phyloP scores from a whole-genome alignment of 2,888 invertebrate genomes.

The Syrphus vitripennis region DNA sequence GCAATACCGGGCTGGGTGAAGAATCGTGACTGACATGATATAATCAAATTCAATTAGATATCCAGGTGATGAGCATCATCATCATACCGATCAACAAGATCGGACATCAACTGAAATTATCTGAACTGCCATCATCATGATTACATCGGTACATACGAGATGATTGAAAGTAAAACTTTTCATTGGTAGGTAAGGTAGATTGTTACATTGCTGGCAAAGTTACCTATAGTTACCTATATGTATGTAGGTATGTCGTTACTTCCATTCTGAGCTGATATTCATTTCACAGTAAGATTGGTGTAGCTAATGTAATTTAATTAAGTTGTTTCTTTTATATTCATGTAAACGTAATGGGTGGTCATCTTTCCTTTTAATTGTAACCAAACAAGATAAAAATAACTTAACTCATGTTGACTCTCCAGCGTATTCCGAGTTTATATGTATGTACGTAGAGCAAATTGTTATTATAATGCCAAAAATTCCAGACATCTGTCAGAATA shows the following conservation, averaged over 20 bases:
- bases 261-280: neutral
- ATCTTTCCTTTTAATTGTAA: no score
- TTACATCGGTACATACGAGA: no score
- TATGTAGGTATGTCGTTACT: neutral
- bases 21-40: slow-evolving; percentile 70
- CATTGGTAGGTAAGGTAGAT: neutral
- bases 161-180: slow-evolving; percentile 60
- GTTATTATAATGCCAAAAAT: no score
- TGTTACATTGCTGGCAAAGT: neutral
- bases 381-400: no score
- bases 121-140: slow-evolving; percentile 35
- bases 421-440: no score
- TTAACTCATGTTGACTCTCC: no score
- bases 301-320: slow-evolving; percentile 62
- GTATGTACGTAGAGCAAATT: no score
- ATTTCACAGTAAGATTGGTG: neutral
- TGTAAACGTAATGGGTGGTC: slow-evolving; percentile 56
- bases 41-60: slow-evolving; percentile 71
- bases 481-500: no score
- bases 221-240: neutral
- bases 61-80: slow-evolving; percentile 66
- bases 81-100: slow-evolving; percentile 58
- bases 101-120: slow-evolving; percentile 66
- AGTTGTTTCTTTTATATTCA: slow-evolving; percentile 14
- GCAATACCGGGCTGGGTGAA: neutral